Percentiles rank a stretch among this genome's conserved stretches.
Evolutionary conservation across 1,140 invertebrate genomes (phyloP).

Genomic region (Aphidius gifuensis): DNA sequence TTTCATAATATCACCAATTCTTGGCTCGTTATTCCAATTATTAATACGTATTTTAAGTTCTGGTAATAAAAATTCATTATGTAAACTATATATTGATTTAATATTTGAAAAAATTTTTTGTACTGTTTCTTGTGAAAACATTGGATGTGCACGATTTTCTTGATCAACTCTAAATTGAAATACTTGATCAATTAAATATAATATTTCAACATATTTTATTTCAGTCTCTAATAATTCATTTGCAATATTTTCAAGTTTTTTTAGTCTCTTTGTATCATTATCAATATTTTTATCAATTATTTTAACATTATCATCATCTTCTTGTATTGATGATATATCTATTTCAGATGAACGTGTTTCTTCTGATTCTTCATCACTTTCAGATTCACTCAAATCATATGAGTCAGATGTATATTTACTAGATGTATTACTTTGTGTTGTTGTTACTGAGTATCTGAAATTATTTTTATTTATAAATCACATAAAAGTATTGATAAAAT

Average conservation of each 20-base stretch:
- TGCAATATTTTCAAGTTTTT: conserved; percentile 60
- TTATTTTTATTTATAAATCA: neutral
- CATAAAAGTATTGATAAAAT: neutral
- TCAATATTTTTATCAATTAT: conserved; percentile 23
- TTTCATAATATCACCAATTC: conserved; percentile 73
- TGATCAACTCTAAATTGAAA: conserved; percentile 58
- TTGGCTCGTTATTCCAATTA: conserved; percentile 60
- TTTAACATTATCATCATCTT: conserved; percentile 13
- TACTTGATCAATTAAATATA: conserved; percentile 68
- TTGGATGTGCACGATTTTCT: conserved; percentile 55
- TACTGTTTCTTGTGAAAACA: conserved; percentile 49
- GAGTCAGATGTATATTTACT: conserved; percentile 39
- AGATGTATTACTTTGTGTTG: conserved; percentile 33
- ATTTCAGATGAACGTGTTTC: conserved; percentile 44
- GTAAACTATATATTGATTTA: conserved; percentile 60
- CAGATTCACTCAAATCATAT: conserved; percentile 50
- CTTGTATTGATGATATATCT: conserved; percentile 10
- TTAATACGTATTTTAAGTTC: conserved; percentile 64
- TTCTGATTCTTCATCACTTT: conserved; percentile 52
- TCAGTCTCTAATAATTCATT: conserved; percentile 70
- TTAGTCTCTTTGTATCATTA: conserved; percentile 39
- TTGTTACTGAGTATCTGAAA: conserved; percentile 42
- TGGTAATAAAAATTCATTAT: conserved; percentile 66
- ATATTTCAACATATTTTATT: conserved; percentile 66
- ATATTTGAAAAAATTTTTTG: conserved; percentile 53